A percentile compares a stretch with the other conserved stretches of the same genome.
These are phyloP conservation scores for Orchestia grillus DNA, from an alignment of 1,140 invertebrate genomes.

Conservation along the genomic window DNA sequence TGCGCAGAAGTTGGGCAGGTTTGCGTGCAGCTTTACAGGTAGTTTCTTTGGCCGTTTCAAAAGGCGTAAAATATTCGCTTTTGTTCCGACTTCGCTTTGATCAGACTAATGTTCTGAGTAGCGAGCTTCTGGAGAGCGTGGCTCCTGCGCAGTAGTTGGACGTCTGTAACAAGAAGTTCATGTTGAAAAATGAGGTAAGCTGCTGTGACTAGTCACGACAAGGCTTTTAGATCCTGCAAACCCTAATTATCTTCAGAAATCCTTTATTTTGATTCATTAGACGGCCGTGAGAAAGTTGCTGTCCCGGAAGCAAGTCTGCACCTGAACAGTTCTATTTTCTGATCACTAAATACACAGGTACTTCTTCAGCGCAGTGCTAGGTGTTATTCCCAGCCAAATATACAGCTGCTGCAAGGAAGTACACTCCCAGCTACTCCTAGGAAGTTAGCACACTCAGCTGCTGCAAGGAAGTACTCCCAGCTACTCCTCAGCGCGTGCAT, in stretches of 20 bases:
- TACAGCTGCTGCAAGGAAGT: too few relatives aligned
- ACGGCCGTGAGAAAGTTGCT: too few relatives aligned
- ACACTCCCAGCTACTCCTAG: background rate
- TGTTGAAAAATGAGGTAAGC: too few relatives aligned
- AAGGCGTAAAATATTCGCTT: background rate
- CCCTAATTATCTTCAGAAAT: too few relatives aligned
- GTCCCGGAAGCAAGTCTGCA: too few relatives aligned
- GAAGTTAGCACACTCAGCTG: background rate
- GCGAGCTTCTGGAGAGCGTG: background rate
- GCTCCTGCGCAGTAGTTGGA: background rate
- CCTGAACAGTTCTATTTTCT: too few relatives aligned
- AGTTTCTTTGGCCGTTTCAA: background rate
- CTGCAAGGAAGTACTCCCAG: background rate
- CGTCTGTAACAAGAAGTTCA: background rate
- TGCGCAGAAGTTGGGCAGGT: background rate
- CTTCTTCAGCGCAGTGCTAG: background rate
- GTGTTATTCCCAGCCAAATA: background rate
- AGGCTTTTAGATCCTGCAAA: too few relatives aligned
- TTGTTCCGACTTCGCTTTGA: background rate
- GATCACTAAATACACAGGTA: too few relatives aligned
- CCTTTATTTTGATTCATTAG: too few relatives aligned
- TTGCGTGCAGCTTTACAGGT: background rate
- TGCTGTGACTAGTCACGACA: too few relatives aligned
- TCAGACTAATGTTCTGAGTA: constrained; percentile 1
- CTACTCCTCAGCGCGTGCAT: too few relatives aligned